Evolutionary conservation across 2,113 vertebrate genomes (phyloP), one percentile per base, ranked within the genome.

Genomic region (Eretmochelys imbricata): DNA sequence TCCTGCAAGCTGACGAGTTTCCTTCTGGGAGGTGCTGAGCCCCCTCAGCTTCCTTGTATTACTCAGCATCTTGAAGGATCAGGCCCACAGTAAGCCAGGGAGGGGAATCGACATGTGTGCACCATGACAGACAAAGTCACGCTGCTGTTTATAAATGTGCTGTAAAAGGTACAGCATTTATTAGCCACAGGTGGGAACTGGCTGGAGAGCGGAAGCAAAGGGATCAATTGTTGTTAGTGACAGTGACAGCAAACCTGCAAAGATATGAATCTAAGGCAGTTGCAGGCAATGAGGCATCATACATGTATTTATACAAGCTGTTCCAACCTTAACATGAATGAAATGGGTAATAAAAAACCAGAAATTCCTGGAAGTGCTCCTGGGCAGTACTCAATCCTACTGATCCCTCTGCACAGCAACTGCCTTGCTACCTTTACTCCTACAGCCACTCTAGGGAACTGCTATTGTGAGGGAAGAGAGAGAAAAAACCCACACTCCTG

Each of bases 171-270:
- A 62, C 5, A 82, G 51, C 53, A 27, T 13, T 62, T 3, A 12
- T 1, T 0, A 0, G 48, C 13, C 16, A 87, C 22, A 69, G 22
- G 12, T 10, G 0, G 4, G 53, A 54, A 0, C 0, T 5, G 35
- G 4, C 38, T 72, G 24, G 12, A 27, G 50, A 14, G 35, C 13
- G 42, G 51, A 91, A 88, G 69, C 31, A 0, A 0, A 91, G 9
- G 2, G 7, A 42, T 50, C 17, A 42, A 29, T 86, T 29, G 25
- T 53, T 93, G 89, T 72, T 69, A 87, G 38, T 7, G 55, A 46
- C 22, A 38, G 2, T 27, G 72, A 69, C 17, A 69, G 62, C 62
- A 69, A 69, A 69, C 65, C 35, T 20, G 65, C 31, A 65, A 65
- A 65, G 16, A 16, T 69, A 38, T 69, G 57, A 31, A 29, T 62